Evolutionary conservation across 2,797 vertebrate species (phyloP).

Genomic region (Micropoecilia bifurca): DNA sequence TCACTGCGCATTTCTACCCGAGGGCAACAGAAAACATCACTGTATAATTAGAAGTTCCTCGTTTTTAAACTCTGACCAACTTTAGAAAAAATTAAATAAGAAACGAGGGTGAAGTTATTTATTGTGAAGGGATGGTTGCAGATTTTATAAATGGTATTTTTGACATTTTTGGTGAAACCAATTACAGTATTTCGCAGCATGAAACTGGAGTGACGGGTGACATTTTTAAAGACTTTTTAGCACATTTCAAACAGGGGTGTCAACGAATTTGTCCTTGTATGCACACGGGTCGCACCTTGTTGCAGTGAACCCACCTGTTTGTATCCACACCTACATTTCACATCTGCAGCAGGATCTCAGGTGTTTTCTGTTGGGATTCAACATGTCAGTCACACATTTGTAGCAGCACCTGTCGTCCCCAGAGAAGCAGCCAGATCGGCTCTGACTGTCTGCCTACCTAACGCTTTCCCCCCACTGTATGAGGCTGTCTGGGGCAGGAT

Average conservation of each 20-base stretch:
- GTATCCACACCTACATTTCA: slow-evolving; percentile 36
- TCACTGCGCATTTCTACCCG: not conserved
- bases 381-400: slow-evolving; percentile 58
- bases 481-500: slow-evolving; percentile 63
- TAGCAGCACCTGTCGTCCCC: slow-evolving; percentile 61
- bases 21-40: not conserved
- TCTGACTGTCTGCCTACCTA: slow-evolving; percentile 50
- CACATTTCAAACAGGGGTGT: not conserved
- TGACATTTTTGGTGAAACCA: not conserved
- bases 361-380: slow-evolving; percentile 65
- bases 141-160: not conserved
- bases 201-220: not conserved
- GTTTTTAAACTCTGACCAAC: not conserved
- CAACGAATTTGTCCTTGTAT: not conserved
- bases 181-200: not conserved
- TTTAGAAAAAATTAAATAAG: not conserved
- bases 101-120: not conserved
- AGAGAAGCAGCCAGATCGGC: slow-evolving; percentile 51
- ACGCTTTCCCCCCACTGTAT: slow-evolving; percentile 47
- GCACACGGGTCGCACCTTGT: not conserved
- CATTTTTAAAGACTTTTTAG: not conserved
- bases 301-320: slow-evolving; percentile 27
- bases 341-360: slow-evolving; percentile 63
- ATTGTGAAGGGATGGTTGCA: not conserved
- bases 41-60: not conserved